Percentiles rank a stretch among this genome's conserved stretches.
phyloP scores from a whole-genome alignment of 1,140 invertebrate species.

The Aphelinus certus region DNA sequence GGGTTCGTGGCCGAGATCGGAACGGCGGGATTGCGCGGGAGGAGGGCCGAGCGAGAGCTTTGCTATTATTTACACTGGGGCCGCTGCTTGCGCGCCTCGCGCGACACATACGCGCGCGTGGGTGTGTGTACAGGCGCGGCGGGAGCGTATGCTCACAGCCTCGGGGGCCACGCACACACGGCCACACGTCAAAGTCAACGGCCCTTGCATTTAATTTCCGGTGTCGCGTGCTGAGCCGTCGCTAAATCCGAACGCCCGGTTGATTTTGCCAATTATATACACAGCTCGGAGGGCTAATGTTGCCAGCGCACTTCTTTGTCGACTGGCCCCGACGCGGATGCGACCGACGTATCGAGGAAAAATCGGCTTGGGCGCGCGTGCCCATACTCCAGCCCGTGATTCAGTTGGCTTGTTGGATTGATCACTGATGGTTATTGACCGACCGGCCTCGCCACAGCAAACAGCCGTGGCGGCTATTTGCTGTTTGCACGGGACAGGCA shows the following conservation, averaged over 20 bases:
- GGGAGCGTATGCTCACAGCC: too few species aligned
- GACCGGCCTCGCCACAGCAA: too few species aligned
- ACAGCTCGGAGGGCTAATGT: too few species aligned
- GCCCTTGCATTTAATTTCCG: constrained; percentile 9
- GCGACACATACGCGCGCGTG: constrained; percentile 5
- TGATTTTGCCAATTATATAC: constrained; percentile 27
- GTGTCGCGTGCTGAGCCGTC: background rate
- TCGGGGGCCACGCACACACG: background rate
- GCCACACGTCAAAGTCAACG: background rate
- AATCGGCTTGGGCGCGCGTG: too few species aligned
- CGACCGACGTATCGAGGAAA: too few species aligned
- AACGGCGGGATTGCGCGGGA: constrained; percentile 26
- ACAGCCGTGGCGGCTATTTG: too few species aligned
- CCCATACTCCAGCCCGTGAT: too few species aligned
- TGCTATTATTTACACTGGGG: constrained; percentile 43
- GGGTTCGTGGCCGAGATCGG: background rate
- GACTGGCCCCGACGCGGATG: too few species aligned
- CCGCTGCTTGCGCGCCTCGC: background rate
- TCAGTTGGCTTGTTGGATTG: too few species aligned
- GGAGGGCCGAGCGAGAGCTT: constrained; percentile 30
- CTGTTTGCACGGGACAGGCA: too few species aligned
- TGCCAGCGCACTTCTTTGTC: too few species aligned
- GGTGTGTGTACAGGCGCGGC: background rate
- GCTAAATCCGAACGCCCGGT: constrained; percentile 7
- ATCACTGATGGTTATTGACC: too few species aligned